Base-by-base conservation (phyloP, 2,797 vertebrate species). In the Triplophysa bombifrons region DNA sequence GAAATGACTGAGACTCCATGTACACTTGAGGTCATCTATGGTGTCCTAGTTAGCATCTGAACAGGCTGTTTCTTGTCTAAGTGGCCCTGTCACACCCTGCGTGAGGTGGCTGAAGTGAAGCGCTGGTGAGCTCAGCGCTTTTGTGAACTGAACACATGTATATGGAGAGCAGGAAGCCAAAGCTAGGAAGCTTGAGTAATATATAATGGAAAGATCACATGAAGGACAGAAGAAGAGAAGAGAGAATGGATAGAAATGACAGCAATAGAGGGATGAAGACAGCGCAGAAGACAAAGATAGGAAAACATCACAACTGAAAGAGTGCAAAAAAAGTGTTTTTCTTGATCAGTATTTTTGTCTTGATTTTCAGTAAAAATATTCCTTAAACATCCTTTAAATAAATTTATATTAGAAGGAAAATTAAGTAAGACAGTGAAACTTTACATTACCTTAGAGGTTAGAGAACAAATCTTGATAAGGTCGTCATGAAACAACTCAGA, bases 81-180 rank as follows among this genome's bases (percentile, higher is more conserved):
- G 44, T 9, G 67, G 71, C 19, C 72, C 55, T 78, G 69, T 77
- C 80, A 80, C 79, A 79, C 56, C 22, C 50, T 80, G 76, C 63
- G 60, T 74, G 60, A 69, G 76, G 69, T 55, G 46, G 17, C 50
- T 81, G 80, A 60, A 64, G 79, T 77, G 76, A 61, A 75, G 71
- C 67, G 70, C 82, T 82, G 63, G 51, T 78, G 74, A 73, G 74
- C 44, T 70, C 76, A 73, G 77, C 61, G 72, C 66, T 25, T 10
- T 74, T 48, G 78, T 76, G 73, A 84, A 60, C 72, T 67, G 60
- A 76, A 70, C 72, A 78, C 72, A 78, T 38, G 73, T 76, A 83
- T 80, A 83, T 74, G 82, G 38, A 80, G 44, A 91, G 90, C 88
- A 83, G 88, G 88, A 89, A 85, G 91, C 88, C 83, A 86, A 91